phyloP scores from a whole-genome alignment of 2,113 vertebrate genomes.

The Galeopterus variegatus region DNA sequence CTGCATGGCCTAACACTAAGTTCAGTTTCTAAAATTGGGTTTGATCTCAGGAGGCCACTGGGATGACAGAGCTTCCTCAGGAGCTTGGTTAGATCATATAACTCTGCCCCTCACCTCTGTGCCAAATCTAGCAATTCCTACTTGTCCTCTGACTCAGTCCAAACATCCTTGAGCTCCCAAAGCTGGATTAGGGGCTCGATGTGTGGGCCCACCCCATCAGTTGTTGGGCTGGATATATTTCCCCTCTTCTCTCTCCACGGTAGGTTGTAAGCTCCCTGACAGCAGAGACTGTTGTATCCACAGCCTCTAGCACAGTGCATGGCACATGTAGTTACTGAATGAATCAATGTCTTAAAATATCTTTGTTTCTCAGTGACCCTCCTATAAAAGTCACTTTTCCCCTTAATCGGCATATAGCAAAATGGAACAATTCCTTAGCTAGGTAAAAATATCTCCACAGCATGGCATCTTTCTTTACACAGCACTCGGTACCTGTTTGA shows the following conservation, averaged over 20 bases:
- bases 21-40: constrained; percentile 66
- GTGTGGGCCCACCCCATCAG: too few relatives aligned
- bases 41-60: constrained; percentile 45
- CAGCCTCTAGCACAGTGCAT: not conserved
- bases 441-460: not conserved
- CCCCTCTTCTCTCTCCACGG: not conserved
- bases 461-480: not conserved
- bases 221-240: not conserved
- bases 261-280: not conserved
- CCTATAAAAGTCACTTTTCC: not conserved
- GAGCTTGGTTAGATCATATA: not conserved
- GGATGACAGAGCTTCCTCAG: constrained; percentile 29
- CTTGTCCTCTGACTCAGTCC: not conserved
- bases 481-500: not conserved
- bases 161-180: not conserved
- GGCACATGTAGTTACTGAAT: not conserved
- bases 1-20: constrained; percentile 32
- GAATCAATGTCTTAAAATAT: not conserved
- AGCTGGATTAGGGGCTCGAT: not conserved
- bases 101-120: constrained; percentile 3
- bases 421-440: not conserved
- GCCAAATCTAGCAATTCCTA: constrained; percentile 20
- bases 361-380: not conserved
- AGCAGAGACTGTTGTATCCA: not conserved
- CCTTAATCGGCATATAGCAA: not conserved